Evolutionary conservation across 2,113 vertebrate species (phyloP).

Genomic region (Rostratula benghalensis): DNA sequence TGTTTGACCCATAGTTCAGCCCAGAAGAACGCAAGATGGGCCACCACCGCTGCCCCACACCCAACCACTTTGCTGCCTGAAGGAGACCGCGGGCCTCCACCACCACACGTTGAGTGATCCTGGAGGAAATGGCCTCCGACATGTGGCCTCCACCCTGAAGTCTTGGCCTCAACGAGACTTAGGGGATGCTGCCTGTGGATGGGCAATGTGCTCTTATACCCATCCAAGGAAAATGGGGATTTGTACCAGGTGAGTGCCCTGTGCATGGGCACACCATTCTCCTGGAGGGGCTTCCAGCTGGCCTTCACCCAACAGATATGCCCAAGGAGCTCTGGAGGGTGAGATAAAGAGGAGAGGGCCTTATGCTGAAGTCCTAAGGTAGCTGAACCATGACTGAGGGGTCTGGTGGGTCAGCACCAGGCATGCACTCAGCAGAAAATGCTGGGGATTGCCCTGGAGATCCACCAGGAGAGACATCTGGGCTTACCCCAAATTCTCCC

Average conservation of each 20-base stretch:
- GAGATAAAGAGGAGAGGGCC: background rate
- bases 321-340: background rate
- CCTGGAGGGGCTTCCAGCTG: background rate
- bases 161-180: no score
- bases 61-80: background rate
- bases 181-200: background rate
- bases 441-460: background rate
- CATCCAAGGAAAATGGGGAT: background rate
- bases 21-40: background rate
- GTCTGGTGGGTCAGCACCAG: background rate
- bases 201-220: accelerated
- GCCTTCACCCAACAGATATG: background rate
- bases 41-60: no score
- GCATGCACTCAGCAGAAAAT: background rate
- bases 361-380: background rate
- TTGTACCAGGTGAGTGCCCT: accelerated
- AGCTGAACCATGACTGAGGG: background rate
- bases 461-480: background rate
- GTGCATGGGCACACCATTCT: background rate
- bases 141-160: accelerated
- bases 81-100: background rate
- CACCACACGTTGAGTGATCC: accelerated
- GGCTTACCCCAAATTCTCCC: background rate
- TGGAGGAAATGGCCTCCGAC: background rate
- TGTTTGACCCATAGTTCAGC: background rate